phyloP scores from a whole-genome alignment of 2,113 vertebrate genomes.

The Phrynosoma blainvillii region DNA sequence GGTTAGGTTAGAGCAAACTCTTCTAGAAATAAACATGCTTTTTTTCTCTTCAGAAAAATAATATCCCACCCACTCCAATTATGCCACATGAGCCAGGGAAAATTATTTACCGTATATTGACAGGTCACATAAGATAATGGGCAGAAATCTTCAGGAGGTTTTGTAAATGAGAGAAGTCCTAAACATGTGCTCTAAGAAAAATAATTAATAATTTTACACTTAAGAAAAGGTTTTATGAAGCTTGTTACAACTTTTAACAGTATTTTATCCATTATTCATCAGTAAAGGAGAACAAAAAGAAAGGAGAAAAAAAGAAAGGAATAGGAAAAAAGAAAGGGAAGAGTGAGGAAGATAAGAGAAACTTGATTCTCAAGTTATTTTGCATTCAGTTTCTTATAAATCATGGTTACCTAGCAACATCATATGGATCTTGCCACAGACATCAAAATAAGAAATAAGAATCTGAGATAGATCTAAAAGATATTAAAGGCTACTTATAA shows the following conservation, averaged over 20 bases:
- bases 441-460: neutral
- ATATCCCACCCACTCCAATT: neutral
- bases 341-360: neutral
- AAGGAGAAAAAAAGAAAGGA: neutral
- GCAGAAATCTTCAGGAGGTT: too few relatives aligned
- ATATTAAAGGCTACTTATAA: constrained; percentile 8
- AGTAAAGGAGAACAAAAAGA: too few relatives aligned
- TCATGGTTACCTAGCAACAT: constrained; percentile 16
- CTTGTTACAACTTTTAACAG: neutral
- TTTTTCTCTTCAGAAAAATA: neutral
- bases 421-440: neutral
- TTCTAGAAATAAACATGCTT: too few relatives aligned
- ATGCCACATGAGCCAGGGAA: neutral
- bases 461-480: constrained; percentile 8
- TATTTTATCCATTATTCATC: constrained; percentile 20
- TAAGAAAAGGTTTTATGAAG: neutral
- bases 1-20: too few relatives aligned
- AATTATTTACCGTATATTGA: too few relatives aligned
- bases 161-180: neutral
- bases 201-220: neutral
- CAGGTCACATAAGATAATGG: too few relatives aligned
- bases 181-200: neutral
- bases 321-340: neutral
- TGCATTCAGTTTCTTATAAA: constrained; percentile 1
- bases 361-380: neutral